Evolutionary conservation across 2,113 vertebrate species (phyloP), one percentile per base, ranked within the genome.

Genomic region (Rynchops niger): DNA sequence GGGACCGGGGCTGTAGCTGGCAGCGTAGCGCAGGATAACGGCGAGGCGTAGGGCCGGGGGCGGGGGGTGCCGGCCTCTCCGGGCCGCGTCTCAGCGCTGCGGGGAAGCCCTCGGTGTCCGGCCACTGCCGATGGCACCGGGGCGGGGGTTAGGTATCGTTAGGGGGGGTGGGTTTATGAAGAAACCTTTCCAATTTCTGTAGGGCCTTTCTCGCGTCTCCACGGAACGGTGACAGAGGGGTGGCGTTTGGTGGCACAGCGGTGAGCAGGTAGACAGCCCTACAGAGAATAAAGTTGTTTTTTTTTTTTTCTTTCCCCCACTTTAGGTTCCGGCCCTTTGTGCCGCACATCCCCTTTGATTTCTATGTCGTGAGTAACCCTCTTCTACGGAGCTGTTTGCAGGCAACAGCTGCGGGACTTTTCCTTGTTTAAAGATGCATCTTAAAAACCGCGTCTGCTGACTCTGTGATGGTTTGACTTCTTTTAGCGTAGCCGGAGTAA

Each of bases 341-440:
- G 80, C 99, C 99, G 17, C 99, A 99, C 97, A 99, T 99, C 82
- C 99, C 99, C 0, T 99, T 99, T 84, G 99, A 99, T 71, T 99
- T 99, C 96, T 99, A 99, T 86, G 98, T 99, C 97, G 99, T 99
- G 96, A 99, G 99, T 99, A 76, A 58, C 38, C 21, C 53, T 22
- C 29, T 9, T 21, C 72, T 42, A 1, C 4, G 3, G 65, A 36
- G 63, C 87, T 50, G 71, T n/a, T n/a, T 3, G 52, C 62, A 45
- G 63, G 62, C 71, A 52, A 6, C 85, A 38, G 43, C 56, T 34
- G 49, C 0, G 23, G 62, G 81, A 30, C 29, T 82, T 76, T 47
- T 61, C 49, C 36, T 15, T n/a, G n/a, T 12, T 82, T 73, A 58
- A 74, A 74, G 71, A 36, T n/a, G 59, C 25, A 18, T 11, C 32